These are phyloP conservation scores for Varanus salvator DNA, from an alignment of 2,113 vertebrate species.

Conservation along the genomic window DNA sequence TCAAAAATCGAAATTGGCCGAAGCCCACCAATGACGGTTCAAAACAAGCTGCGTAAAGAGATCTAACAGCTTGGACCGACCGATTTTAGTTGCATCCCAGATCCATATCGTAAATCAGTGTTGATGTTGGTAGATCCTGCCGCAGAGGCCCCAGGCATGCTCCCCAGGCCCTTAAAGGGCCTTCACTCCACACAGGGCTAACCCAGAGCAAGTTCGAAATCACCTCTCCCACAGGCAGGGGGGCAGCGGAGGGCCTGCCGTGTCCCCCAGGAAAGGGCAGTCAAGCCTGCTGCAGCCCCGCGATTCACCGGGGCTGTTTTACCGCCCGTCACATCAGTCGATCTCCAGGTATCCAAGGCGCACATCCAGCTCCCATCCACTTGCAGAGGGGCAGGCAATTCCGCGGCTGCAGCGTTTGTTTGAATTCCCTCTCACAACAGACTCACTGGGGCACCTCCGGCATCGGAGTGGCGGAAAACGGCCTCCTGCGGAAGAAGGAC, in stretches of 20 bases:
- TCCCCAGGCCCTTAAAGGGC: too few relatives aligned
- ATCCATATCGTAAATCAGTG: not conserved
- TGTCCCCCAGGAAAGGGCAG: too few relatives aligned
- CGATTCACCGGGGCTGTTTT: too few relatives aligned
- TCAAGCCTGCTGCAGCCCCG: not conserved
- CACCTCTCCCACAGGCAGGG: too few relatives aligned
- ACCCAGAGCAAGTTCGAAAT: too few relatives aligned
- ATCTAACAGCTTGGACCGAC: not conserved
- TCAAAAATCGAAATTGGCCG: too few relatives aligned
- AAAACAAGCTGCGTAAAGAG: not conserved
- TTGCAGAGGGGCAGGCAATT: too few relatives aligned
- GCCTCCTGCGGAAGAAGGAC: not conserved
- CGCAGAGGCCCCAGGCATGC: too few relatives aligned
- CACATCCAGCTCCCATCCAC: too few relatives aligned
- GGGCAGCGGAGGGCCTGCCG: too few relatives aligned
- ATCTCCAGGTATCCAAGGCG: not conserved
- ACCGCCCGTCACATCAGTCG: not conserved
- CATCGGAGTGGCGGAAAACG: not conserved
- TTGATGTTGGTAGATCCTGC: not conserved
- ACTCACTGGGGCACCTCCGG: not conserved
- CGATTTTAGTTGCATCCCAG: fast-evolving
- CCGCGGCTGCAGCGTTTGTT: not conserved
- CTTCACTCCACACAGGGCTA: not conserved
- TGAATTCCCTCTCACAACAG: not conserved
- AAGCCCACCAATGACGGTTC: not conserved